phyloP scores from a whole-genome alignment of 2,888 invertebrate genomes.

The Parasteatoda lunata region DNA sequence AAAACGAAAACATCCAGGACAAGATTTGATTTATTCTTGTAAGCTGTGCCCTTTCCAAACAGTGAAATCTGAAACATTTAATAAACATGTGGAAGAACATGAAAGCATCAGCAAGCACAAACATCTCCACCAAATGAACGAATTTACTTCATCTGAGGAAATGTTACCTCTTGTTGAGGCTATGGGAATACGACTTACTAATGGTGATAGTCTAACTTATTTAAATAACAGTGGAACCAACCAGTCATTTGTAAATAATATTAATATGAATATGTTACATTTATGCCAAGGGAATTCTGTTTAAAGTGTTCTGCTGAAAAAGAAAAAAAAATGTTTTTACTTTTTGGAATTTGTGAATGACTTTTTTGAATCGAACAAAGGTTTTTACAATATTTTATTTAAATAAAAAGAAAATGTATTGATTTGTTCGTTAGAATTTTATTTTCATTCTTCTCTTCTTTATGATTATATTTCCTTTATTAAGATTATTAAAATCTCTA shows the following conservation, averaged over 20 bases:
- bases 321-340: constrained; percentile 14
- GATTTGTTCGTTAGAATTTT: background rate
- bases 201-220: constrained; percentile 46
- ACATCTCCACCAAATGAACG: constrained; percentile 11
- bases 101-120: constrained; percentile 14
- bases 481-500: too few relatives aligned
- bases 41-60: constrained; percentile 80
- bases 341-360: background rate
- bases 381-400: constrained; percentile 53
- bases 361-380: constrained; percentile 30
- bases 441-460: background rate
- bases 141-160: constrained; percentile 28
- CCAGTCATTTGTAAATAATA: constrained; percentile 59
- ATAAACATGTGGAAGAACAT: constrained; percentile 61
- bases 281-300: constrained; percentile 46
- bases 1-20: constrained; percentile 76
- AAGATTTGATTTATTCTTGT: constrained; percentile 80
- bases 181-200: constrained; percentile 58
- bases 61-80: constrained; percentile 80
- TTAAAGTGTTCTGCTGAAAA: constrained; percentile 34
- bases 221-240: constrained; percentile 30
- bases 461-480: background rate
- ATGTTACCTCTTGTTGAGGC: constrained; percentile 60
- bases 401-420: constrained; percentile 40
- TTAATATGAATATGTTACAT: constrained; percentile 51